Evolutionary conservation across 2,113 vertebrate species (phyloP).

Genomic region (Pao palembangensis): DNA sequence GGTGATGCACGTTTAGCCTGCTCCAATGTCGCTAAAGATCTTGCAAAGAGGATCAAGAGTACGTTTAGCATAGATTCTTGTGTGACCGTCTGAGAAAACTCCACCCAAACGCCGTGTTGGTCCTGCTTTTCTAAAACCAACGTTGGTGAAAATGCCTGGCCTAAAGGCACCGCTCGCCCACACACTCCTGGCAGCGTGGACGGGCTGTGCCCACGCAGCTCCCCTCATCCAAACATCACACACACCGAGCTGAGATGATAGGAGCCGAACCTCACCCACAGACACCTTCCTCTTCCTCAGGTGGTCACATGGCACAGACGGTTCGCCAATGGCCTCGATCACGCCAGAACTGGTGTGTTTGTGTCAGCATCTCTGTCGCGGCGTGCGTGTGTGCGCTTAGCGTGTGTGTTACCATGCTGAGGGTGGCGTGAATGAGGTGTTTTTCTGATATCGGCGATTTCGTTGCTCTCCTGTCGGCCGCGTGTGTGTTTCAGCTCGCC

Average conservation of each 20-base stretch:
- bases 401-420: slow-evolving; percentile 19
- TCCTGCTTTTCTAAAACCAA: too few species aligned
- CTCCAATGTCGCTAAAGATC: too few species aligned
- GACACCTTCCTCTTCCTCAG: slow-evolving; percentile 23
- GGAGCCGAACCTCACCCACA: slow-evolving; percentile 32
- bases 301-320: slow-evolving; percentile 60
- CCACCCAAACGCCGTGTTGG: not conserved
- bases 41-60: too few species aligned
- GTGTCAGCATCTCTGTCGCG: not conserved
- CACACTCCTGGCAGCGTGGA: slow-evolving; percentile 2
- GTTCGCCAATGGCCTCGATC: slow-evolving; percentile 51
- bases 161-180: too few species aligned
- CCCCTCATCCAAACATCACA: slow-evolving; percentile 7
- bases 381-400: slow-evolving; percentile 20
- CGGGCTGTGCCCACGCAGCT: slow-evolving; percentile 10
- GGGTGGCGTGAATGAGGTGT: slow-evolving; percentile 30
- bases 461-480: slow-evolving; percentile 22
- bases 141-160: too few species aligned
- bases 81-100: slow-evolving; percentile 37
- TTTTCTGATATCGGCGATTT: slow-evolving; percentile 37
- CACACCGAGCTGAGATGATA: slow-evolving; percentile 23
- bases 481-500: slow-evolving; percentile 24
- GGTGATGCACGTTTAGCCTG: too few species aligned
- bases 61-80: slow-evolving; percentile 47
- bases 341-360: slow-evolving; percentile 41